Evolutionary conservation across 2,888 invertebrate species (phyloP).

Genomic region (Lasius platythorax): DNA sequence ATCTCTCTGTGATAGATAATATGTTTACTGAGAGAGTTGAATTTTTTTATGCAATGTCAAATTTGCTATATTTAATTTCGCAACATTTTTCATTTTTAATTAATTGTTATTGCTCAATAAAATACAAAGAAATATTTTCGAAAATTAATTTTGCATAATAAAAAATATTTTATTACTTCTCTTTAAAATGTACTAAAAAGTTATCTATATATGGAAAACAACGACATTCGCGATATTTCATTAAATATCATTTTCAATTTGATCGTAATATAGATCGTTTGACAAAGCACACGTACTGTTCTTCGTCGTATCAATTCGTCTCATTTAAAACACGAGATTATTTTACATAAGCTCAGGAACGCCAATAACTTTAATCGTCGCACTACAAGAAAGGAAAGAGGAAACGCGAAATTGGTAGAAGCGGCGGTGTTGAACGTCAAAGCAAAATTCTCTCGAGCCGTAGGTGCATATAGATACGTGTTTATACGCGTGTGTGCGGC

Average conservation of each 20-base stretch:
- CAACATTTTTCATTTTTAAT: background rate
- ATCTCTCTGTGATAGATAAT: background rate
- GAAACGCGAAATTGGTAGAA: slow-evolving; percentile 27
- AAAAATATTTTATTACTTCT: background rate
- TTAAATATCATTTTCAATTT: slow-evolving; percentile 26
- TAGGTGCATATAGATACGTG: background rate
- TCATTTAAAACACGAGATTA: slow-evolving; percentile 18
- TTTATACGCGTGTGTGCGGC: background rate
- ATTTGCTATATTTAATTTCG: background rate
- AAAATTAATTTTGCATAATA: background rate
- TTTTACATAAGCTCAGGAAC: slow-evolving; percentile 22
- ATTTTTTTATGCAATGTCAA: background rate
- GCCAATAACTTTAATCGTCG: slow-evolving; percentile 42
- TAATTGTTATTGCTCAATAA: background rate
- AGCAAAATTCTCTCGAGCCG: slow-evolving; percentile 30
- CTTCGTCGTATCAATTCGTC: slow-evolving; percentile 1
- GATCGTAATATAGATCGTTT: background rate
- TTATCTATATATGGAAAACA: background rate
- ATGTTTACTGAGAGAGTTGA: background rate
- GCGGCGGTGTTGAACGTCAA: slow-evolving; percentile 14
- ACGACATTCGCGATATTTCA: background rate
- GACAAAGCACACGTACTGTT: background rate
- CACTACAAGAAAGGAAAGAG: slow-evolving; percentile 33
- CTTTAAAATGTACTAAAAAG: background rate
- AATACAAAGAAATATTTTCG: background rate